Evolutionary conservation across 1,140 invertebrate species (phyloP).

Genomic region (Lineus longissimus): DNA sequence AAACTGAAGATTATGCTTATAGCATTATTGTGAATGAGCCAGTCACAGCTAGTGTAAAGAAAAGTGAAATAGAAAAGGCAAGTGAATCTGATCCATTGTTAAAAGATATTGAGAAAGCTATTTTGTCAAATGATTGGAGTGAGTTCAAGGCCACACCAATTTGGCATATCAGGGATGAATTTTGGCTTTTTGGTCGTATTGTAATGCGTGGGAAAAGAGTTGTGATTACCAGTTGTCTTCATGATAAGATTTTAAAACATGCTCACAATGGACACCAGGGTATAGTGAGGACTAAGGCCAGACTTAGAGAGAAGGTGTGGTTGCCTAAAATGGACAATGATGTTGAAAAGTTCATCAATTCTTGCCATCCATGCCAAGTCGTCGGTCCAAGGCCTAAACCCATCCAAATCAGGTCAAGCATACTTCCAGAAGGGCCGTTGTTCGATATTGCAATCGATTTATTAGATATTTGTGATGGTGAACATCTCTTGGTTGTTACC

Average conservation of each 20-base stretch:
- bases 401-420: background rate
- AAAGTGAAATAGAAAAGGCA: background rate
- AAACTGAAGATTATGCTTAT: background rate
- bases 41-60: background rate
- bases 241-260: constrained; percentile 3
- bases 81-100: background rate
- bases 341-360: background rate
- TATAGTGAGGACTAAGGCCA: background rate
- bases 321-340: constrained; percentile 1
- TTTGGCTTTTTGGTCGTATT: background rate
- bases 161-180: background rate
- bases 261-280: constrained; percentile 3
- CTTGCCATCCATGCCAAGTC: background rate
- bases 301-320: background rate
- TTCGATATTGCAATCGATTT: background rate
- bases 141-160: background rate
- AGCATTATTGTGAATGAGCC: background rate
- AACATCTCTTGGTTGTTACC: background rate
- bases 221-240: background rate
- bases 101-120: background rate
- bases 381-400: background rate
- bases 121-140: background rate
- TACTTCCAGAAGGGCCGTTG: background rate
- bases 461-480: background rate
- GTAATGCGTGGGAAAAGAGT: background rate